phyloP scores from a whole-genome alignment of 1,140 invertebrate species.

The Temnothorax curvispinosus region DNA sequence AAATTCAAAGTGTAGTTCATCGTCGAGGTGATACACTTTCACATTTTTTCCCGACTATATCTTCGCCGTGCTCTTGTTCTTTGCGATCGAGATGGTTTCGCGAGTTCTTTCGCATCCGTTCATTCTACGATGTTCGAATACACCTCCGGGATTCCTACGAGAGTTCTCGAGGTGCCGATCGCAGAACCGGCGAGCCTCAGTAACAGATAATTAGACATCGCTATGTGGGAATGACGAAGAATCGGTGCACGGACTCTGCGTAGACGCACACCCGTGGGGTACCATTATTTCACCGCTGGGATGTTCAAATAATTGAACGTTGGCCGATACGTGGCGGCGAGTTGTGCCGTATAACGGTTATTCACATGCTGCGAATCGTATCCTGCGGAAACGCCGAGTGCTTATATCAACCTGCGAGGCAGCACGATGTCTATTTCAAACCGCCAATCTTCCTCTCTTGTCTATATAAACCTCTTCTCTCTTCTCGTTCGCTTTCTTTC shows the following conservation, averaged over 20 bases:
- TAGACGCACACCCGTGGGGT: slow-evolving; percentile 64
- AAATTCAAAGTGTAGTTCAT: background rate
- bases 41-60: background rate
- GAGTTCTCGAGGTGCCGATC: slow-evolving; percentile 39
- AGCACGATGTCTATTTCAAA: slow-evolving; percentile 67
- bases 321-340: slow-evolving; percentile 61
- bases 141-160: background rate
- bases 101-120: slow-evolving; percentile 18
- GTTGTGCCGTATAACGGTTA: slow-evolving; percentile 72
- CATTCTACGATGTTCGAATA: background rate
- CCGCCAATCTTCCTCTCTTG: slow-evolving; percentile 51
- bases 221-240: slow-evolving; percentile 64
- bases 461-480: background rate
- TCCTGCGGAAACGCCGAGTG: slow-evolving; percentile 78
- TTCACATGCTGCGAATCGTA: slow-evolving; percentile 71
- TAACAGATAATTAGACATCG: slow-evolving; percentile 75
- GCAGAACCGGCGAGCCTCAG: slow-evolving; percentile 1
- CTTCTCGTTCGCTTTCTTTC: background rate
- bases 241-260: slow-evolving; percentile 61
- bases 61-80: background rate
- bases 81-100: background rate
- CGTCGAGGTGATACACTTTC: background rate
- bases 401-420: slow-evolving; percentile 73
- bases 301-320: slow-evolving; percentile 72
- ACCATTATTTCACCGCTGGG: slow-evolving; percentile 68